Evolutionary conservation across 2,888 invertebrate species (phyloP), one percentile per base, ranked within the genome.

Genomic region (Gryllus longicercus): DNA sequence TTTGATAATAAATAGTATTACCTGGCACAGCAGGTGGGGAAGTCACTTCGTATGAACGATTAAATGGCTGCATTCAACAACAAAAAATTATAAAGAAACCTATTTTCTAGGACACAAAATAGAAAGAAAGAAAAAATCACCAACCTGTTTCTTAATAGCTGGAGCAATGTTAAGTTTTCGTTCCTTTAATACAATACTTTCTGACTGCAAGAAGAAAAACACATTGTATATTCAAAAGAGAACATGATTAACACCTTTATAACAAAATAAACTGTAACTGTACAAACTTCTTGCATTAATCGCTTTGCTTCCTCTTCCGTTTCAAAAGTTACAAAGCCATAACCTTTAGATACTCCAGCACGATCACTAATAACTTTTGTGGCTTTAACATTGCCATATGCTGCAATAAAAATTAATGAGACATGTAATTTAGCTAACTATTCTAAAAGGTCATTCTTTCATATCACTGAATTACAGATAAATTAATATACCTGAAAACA

Each of bases 161-260:
- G 95, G 95, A 74, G 95, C 95, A 86, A 96, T 95, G 86, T 95
- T 95, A 82, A 96, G 88, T 86, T 95, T 94, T 84, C 95, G 90
- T 86, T 95, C 94, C 84, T 93, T 91, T 85, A 95, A 90, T 78
- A 94, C 90, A 83, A 94, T 92, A 86, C 93, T 93, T 84, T 94
- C 94, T 79, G 93, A 90, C 92, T 92, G 86, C 75, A 88, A 87
- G 80, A 75, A 79, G 14, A 80, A 82, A 79, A 82, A 82, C 11
- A 12, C 50, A 80, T 11, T 25, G n/a, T n/a, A 76, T n/a, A 51
- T 63, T 80, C 14, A 16, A 50, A 23, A n/a, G 18, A 76, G 51
- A 38, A 81, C 80, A 80, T 80, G 83, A 84, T 78, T 75, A 78
- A 83, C n/a, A 80, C 4, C 21, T 51, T 78, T 51, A 23, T 3